phyloP scores from a whole-genome alignment of 2,797 vertebrate genomes.

The Steatocranus sp. region DNA sequence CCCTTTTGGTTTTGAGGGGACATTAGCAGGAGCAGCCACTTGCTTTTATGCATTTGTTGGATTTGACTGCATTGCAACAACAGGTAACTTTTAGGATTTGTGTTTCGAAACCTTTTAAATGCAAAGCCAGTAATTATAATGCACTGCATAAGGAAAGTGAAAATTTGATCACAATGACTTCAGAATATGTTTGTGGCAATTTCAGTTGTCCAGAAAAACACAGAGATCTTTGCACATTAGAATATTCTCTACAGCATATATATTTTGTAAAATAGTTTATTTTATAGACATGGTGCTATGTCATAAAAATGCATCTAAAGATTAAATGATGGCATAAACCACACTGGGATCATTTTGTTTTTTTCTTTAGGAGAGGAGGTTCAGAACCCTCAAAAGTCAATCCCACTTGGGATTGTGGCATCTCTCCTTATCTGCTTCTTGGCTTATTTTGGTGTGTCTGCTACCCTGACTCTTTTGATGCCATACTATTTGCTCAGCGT shows the following conservation, averaged over 20 bases:
- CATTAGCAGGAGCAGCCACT: conserved; percentile 83
- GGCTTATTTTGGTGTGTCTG: conserved; percentile 84
- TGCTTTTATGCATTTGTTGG: conserved; percentile 92
- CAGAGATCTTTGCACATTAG: not conserved
- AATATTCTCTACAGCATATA: not conserved
- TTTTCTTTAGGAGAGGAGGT: conserved; percentile 82
- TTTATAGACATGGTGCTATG: not conserved
- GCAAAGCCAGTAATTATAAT: not conserved
- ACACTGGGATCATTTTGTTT: not conserved
- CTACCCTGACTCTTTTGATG: conserved; percentile 86
- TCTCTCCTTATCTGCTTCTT: conserved; percentile 87
- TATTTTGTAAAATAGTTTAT: not conserved
- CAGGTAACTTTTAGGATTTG: conserved; percentile 53
- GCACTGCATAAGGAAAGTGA: not conserved
- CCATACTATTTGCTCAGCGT: conserved; percentile 82
- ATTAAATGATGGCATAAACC: not conserved
- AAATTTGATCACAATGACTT: rapidly evolving
- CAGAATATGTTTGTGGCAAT: not conserved
- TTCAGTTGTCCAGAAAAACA: not conserved
- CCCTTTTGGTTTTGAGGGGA: conserved; percentile 83
- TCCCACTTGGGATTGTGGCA: conserved; percentile 79
- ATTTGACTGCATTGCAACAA: conserved; percentile 89
- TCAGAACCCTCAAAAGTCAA: conserved; percentile 81
- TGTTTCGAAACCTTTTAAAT: not conserved
- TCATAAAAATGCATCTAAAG: not conserved